Evolutionary conservation across 2,113 vertebrate genomes (phyloP).

Genomic region (Labeo catla): DNA sequence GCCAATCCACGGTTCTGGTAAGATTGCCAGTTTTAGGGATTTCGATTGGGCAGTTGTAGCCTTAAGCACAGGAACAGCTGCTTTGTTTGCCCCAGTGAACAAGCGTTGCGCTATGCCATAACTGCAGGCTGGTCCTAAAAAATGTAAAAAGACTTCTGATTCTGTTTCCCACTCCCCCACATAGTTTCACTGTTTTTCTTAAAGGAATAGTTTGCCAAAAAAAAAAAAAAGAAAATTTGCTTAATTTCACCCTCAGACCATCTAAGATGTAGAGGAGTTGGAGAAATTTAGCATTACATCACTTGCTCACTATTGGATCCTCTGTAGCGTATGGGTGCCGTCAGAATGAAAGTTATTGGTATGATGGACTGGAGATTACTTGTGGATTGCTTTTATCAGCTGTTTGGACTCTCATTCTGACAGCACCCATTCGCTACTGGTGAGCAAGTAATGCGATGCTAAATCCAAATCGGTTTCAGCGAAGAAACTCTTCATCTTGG

Average conservation of each 20-base stretch:
- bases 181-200: conserved; percentile 35
- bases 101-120: conserved; percentile 56
- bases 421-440: too few species aligned
- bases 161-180: conserved; percentile 19
- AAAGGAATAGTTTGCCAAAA: background rate
- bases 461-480: background rate
- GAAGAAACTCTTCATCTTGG: background rate
- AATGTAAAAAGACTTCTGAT: conserved; percentile 30
- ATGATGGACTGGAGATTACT: too few species aligned
- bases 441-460: too few species aligned
- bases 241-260: too few species aligned
- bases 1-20: conserved; percentile 33
- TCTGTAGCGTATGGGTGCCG: background rate
- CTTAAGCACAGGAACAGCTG: conserved; percentile 49
- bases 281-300: background rate
- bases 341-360: background rate
- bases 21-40: background rate
- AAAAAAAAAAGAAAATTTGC: background rate
- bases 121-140: conserved; percentile 60
- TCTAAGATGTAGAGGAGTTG: background rate
- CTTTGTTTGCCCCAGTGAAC: conserved; percentile 48
- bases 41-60: conserved; percentile 38
- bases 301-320: background rate
- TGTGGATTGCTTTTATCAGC: background rate
- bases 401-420: too few species aligned